These are phyloP conservation scores for Bombus confusus DNA, from an alignment of 1,140 invertebrate species.

Conservation along the genomic window DNA sequence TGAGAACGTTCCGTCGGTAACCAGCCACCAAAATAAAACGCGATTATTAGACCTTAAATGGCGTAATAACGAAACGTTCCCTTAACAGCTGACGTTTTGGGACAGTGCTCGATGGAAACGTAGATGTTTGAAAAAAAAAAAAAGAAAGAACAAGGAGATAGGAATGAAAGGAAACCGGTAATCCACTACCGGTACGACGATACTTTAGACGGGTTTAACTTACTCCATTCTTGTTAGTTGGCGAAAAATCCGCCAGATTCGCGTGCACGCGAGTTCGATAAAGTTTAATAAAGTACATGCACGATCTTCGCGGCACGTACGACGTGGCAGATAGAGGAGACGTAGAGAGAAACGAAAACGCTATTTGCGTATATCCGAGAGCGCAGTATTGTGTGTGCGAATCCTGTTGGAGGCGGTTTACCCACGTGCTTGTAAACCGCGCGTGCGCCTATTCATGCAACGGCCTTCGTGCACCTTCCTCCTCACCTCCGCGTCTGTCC, in stretches of 20 bases:
- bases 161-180: background rate
- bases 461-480: conserved; percentile 46
- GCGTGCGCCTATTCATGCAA: conserved; percentile 52
- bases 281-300: conserved; percentile 21
- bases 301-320: background rate
- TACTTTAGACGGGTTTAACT: background rate
- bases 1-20: background rate
- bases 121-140: background rate
- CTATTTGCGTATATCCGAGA: conserved; percentile 16
- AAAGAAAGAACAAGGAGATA: background rate
- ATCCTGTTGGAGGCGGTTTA: conserved; percentile 34
- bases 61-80: background rate
- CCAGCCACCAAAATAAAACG: background rate
- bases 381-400: conserved; percentile 1
- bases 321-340: conserved; percentile 29
- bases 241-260: background rate
- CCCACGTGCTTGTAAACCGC: conserved; percentile 50
- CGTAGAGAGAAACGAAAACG: conserved; percentile 20
- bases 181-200: background rate
- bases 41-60: conserved; percentile 6
- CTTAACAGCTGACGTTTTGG: background rate
- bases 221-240: background rate
- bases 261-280: background rate
- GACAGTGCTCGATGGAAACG: background rate
- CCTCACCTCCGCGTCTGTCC: background rate